A percentile compares a stretch with the other conserved stretches of the same genome.
These are phyloP conservation scores for Zelostemma sp. DNA, from an alignment of 1,140 invertebrate genomes.

Conservation along the genomic window DNA sequence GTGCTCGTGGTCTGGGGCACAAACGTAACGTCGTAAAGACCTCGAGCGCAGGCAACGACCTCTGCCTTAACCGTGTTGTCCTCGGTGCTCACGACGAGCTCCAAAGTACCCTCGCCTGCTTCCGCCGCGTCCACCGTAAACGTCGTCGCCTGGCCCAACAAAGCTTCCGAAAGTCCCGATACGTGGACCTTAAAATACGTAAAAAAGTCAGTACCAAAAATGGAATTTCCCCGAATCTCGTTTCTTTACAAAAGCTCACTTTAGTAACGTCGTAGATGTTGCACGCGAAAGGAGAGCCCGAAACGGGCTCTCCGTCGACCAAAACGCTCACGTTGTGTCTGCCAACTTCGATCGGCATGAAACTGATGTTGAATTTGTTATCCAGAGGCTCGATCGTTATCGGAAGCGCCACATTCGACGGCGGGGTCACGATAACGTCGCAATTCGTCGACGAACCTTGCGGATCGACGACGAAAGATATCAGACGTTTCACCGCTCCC, in stretches of 20 bases:
- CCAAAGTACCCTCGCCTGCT: slow-evolving; percentile 95
- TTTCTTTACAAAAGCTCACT: too few relatives aligned
- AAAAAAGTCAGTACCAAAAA: too few relatives aligned
- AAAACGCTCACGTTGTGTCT: slow-evolving; percentile 86
- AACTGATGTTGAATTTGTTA: slow-evolving; percentile 80
- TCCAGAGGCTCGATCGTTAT: slow-evolving; percentile 75
- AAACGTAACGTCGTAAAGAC: slow-evolving; percentile 97
- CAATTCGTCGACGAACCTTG: slow-evolving; percentile 69
- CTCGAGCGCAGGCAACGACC: slow-evolving; percentile 90
- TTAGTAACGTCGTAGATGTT: slow-evolving; percentile 93
- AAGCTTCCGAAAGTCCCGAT: slow-evolving; percentile 65
- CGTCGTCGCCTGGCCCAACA: slow-evolving; percentile 85
- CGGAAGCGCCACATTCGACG: slow-evolving; percentile 82
- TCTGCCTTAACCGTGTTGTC: slow-evolving; percentile 90
- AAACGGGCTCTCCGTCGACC: slow-evolving; percentile 85
- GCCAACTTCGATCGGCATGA: slow-evolving; percentile 87
- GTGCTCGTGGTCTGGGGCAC: slow-evolving; percentile 89
- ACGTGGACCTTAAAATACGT: slow-evolving; percentile 63
- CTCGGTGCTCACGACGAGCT: slow-evolving; percentile 92
- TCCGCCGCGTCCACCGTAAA: slow-evolving; percentile 96
- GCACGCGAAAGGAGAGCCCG: slow-evolving; percentile 92
- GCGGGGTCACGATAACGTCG: slow-evolving; percentile 81
- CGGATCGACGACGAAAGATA: slow-evolving; percentile 75
- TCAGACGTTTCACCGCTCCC: slow-evolving; percentile 73
- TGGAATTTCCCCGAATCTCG: neutral